A percentile compares a stretch with the other conserved stretches of the same genome.
These are phyloP conservation scores for Steatornis caripensis DNA, from an alignment of 2,113 vertebrate species.

Conservation along the genomic window DNA sequence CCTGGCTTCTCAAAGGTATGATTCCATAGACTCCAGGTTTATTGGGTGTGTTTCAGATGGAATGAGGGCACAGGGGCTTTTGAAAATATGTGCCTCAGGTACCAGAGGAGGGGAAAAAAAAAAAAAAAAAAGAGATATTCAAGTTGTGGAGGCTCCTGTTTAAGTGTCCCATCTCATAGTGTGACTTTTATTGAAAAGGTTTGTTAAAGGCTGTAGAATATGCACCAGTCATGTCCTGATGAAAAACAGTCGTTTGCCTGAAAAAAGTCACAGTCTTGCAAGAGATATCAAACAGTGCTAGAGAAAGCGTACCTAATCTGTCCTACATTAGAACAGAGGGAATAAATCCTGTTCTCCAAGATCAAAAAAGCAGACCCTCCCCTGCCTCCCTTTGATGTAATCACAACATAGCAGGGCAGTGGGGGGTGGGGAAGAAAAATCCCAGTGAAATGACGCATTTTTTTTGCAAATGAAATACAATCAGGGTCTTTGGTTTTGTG, in stretches of 20 bases:
- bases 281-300: neutral
- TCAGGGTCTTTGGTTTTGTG: rapidly evolving
- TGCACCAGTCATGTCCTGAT: no score
- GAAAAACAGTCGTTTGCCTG: neutral
- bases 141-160: neutral
- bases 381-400: neutral
- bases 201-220: neutral
- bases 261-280: neutral
- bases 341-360: neutral
- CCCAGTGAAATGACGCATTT: neutral
- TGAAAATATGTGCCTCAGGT: neutral
- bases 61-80: neutral
- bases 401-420: neutral
- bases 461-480: neutral
- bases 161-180: neutral
- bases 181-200: neutral
- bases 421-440: no score
- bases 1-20: neutral
- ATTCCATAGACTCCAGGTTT: neutral
- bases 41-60: neutral
- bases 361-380: neutral
- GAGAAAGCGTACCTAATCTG: neutral
- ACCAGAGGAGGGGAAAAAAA: neutral
- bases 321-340: neutral
- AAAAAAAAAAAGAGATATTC: neutral